Base-by-base conservation (phyloP, 2,888 invertebrate genomes). In the Lasioglossum malachurum region DNA sequence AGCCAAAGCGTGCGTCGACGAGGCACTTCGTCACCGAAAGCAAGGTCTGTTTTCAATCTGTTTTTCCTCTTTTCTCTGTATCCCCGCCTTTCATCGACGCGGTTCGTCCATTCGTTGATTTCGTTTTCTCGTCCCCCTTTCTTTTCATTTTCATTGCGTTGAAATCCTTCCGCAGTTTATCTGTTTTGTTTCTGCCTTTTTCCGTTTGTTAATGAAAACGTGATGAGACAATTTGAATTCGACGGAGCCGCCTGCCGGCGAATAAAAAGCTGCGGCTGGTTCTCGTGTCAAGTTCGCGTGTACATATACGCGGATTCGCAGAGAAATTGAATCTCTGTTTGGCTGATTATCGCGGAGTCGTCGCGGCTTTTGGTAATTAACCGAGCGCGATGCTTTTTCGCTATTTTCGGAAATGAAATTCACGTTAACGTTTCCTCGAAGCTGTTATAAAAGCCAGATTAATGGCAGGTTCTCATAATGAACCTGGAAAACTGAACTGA, bases 211-310 rank as follows among this genome's bases (percentile, higher is more conserved):
- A 82, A 88, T 87, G 84, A 83, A 90, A 85, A 80, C 64, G 84
- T 84, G 77, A 88, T 72, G 86, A 88, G 86, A 75, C 82, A 73
- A 77, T 80, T 86, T 74, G 79, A 83, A 87, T 86, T 86, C 81
- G 83, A 78, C 74, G 67, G 71, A 71, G 69, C 60, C 46, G 67
- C 53, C 19, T 78, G 73, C 60, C 27, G 27, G 60, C 44, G 53
- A 35, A 82, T 75, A 60, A 72, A 82, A 69, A 31, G 16, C 74
- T 41, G 41, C 53, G 67, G n/a, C 67, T 1, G 35, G 16, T 38
- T 49, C 23, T 23, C 49, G 49, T 8, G 49, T 49, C 23, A 38
- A 19, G 69, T 38, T 38, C 35, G 1, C 35, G 4, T 10, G 35
- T 69, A 38, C 10, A 38, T 16, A 16, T 46, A 16, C 5, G 60